Conservation (phyloP, 1,140 invertebrate genomes). For the Drosophila tropicalis region DNA sequence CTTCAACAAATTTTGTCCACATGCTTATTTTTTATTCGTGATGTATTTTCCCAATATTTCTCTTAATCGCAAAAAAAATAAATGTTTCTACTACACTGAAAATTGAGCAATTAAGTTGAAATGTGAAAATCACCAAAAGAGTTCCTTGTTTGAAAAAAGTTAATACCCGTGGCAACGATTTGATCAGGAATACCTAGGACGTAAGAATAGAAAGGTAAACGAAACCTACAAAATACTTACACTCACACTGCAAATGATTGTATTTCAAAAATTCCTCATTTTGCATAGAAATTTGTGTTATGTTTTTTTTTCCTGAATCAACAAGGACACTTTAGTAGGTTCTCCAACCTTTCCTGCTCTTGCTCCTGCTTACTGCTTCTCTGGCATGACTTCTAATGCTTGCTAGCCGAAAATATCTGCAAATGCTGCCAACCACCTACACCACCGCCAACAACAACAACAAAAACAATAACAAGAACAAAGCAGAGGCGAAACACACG, state of each 20-base stretch:
- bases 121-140: too few species aligned
- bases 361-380: not conserved
- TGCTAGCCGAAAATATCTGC: conserved; percentile 43
- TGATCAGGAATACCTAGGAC: not conserved
- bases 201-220: not conserved
- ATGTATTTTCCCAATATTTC: too few species aligned
- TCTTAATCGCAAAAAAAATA: too few species aligned
- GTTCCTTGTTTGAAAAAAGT: not conserved
- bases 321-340: conserved; percentile 1
- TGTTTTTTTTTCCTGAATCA: conserved; percentile 4
- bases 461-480: conserved; percentile 1
- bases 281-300: conserved; percentile 5
- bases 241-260: not conserved
- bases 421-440: conserved; percentile 13
- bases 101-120: too few species aligned
- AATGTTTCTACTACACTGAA: too few species aligned
- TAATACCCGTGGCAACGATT: not conserved
- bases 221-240: not conserved
- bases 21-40: too few species aligned
- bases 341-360: not conserved
- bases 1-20: too few species aligned
- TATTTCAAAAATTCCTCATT: conserved; percentile 2
- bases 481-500: not conserved
- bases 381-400: conserved; percentile 7
- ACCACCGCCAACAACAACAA: conserved; percentile 22